Evolutionary conservation across 1,140 invertebrate genomes (phyloP), one percentile per base, ranked within the genome.

Genomic region (Zophobas atratus): DNA sequence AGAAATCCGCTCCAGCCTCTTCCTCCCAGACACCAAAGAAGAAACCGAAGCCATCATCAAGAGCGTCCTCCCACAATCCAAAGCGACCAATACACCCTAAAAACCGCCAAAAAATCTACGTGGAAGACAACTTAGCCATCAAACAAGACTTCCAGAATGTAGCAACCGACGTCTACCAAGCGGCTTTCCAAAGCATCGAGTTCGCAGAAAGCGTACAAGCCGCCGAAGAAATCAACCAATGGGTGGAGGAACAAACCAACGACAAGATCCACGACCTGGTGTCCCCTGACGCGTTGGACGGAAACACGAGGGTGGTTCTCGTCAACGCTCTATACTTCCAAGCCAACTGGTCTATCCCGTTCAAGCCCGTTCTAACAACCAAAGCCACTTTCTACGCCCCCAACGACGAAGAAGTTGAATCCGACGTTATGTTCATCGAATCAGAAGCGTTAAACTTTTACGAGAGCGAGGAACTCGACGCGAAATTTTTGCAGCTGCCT

Each of bases 261-360:
- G 86, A 92, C 46, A 92, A 91, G 86, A 94, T 96, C 75, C 90
- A 90, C 74, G 85, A 94, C 82, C 84, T 95, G 6, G 86, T 96
- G 38, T 80, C 86, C n/a, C 75, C 86, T 83, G 90, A 89, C 81
- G 86, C 85, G 77, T 86, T 94, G 1, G 81, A 88, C 73, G 79
- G 85, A 6, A 81, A 88, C 35, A 92, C 90, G 79, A 89, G 86
- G 71, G 75, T 95, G n/a, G 89, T 97, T 4, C 87, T 97, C 1
- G 87, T 95, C 0, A 97, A 97, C 87, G 94, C 94, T 6, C 87
- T 97, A 39, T 95, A 97, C 84, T 97, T 97, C 86, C 96, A 95
- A 34, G 84, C 70, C 57, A 87, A 86, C 46, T 94, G 93, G 93
- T 79, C 87, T 55, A 86, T 84, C 5, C 85, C 88, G 55, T 94